Base-by-base conservation (phyloP, 2,888 invertebrate genomes). In the Dichetophora obliterata region DNA sequence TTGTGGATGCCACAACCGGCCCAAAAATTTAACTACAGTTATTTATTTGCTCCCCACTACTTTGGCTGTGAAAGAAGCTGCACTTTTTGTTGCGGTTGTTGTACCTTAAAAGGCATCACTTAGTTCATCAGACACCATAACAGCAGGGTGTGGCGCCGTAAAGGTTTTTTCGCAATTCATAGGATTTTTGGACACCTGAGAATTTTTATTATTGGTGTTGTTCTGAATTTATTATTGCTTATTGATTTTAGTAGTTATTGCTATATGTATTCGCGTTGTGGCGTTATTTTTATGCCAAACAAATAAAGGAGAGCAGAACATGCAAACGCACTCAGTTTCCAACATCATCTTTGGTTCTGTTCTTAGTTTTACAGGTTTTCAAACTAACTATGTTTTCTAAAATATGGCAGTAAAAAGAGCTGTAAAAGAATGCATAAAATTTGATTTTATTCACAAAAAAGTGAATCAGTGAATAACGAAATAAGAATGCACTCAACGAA, bases 131-230 rank as follows among this genome's bases (percentile, higher is more conserved):
- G 63, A 63, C 63, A 27, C 75, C 76, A 69, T 54, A 78, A 50
- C 81, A 80, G 80, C 81, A 75, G 80, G 81, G 75, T 80, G 79
- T 80, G 81, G 81, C 81, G 81, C 79, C 80, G 77, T 77, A 68
- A 75, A 76, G 37, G 11, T 61, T 43, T 50, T 31, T 52, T 66
- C 54, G 22, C 48, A 37, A 66, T 66, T 74, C 54, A 34, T 74
- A 54, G 52, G 8, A 31, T 74, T 74, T 65, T 37, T 43, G 43
- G 54, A 74, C 66, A 74, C 74, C 74, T 74, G 66, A 74, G 54
- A 43, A 37, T 54, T 74, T 54, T 54, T 54, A 34, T n/a, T 54
- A 14, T 11, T 27, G 8, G 11, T 61, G 14, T 61, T 61, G 24
- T 24, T 61, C 16, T 61, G 22, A 8, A 24, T 22, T 31, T 22